phyloP scores from a whole-genome alignment of 2,113 vertebrate species.

The Trochalopteron elliotii region DNA sequence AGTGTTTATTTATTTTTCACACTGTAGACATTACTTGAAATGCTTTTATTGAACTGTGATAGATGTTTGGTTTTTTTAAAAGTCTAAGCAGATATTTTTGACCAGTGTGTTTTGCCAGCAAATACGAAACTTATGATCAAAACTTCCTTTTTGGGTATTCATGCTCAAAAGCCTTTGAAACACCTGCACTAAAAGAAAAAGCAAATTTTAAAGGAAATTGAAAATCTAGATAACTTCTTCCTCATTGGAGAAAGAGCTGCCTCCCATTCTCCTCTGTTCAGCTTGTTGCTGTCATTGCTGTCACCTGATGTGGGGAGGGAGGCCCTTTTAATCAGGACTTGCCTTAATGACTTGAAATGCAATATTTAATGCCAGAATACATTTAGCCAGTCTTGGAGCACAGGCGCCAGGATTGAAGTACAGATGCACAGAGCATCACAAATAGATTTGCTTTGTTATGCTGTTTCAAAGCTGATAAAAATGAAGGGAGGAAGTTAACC shows the following conservation, averaged over 20 bases:
- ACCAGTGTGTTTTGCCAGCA: not conserved
- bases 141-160: conserved; percentile 16
- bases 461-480: conserved; percentile 34
- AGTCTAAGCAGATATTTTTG: not conserved
- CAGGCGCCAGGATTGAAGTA: not conserved
- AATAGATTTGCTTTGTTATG: not conserved
- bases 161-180: conserved; percentile 1
- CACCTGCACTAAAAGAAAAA: not conserved
- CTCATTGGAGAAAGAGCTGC: not conserved
- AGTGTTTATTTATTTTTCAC: not conserved
- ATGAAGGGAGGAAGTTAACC: conserved; percentile 39
- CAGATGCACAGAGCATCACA: not conserved
- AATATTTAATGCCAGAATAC: not conserved
- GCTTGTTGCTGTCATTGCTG: not conserved
- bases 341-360: not conserved
- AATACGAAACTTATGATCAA: not conserved
- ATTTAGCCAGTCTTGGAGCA: not conserved
- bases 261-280: not conserved
- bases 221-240: not conserved
- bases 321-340: not conserved
- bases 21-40: not conserved
- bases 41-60: not conserved
- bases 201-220: not conserved
- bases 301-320: not conserved
- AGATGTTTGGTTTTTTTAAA: not conserved